These are phyloP conservation scores for Drosophila sulfurigaster DNA, from an alignment of 1,140 invertebrate species.

Conservation along the genomic window DNA sequence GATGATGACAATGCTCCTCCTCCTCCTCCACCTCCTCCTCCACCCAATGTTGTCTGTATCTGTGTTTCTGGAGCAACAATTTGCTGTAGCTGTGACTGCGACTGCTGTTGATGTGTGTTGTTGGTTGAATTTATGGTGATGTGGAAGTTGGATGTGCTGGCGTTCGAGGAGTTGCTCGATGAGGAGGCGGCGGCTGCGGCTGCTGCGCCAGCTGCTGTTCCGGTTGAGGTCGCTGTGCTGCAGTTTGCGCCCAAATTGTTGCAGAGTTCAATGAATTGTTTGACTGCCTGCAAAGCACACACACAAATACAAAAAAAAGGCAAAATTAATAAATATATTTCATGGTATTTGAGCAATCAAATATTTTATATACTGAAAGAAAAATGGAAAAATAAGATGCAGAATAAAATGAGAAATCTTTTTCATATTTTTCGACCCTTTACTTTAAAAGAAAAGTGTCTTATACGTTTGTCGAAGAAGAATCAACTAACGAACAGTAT, in stretches of 20 bases:
- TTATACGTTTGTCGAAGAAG: no score
- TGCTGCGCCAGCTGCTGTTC: slow-evolving; percentile 26
- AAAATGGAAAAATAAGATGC: no score
- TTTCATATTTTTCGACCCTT: no score
- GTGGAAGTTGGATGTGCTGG: slow-evolving; percentile 38
- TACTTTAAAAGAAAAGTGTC: no score
- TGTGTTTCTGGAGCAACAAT: slow-evolving; percentile 18
- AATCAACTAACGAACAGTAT: no score
- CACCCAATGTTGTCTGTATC: slow-evolving; percentile 13
- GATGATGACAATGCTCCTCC: slow-evolving; percentile 9
- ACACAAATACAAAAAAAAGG: not conserved
- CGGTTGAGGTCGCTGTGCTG: slow-evolving; percentile 34
- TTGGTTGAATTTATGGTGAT: slow-evolving; percentile 40
- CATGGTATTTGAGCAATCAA: no score
- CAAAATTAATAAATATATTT: no score
- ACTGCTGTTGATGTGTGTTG: slow-evolving; percentile 26
- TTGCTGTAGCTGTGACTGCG: slow-evolving; percentile 16
- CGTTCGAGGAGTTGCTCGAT: slow-evolving; percentile 35
- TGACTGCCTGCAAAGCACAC: slow-evolving; percentile 71
- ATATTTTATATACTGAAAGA: no score
- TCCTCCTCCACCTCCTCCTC: not conserved
- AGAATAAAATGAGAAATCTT: no score
- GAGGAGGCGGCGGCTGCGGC: slow-evolving; percentile 23
- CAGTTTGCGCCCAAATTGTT: slow-evolving; percentile 77
- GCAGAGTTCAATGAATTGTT: slow-evolving; percentile 85